Evolutionary conservation across 2,888 invertebrate species (phyloP).

Genomic region (Pyrrhosoma nymphula): DNA sequence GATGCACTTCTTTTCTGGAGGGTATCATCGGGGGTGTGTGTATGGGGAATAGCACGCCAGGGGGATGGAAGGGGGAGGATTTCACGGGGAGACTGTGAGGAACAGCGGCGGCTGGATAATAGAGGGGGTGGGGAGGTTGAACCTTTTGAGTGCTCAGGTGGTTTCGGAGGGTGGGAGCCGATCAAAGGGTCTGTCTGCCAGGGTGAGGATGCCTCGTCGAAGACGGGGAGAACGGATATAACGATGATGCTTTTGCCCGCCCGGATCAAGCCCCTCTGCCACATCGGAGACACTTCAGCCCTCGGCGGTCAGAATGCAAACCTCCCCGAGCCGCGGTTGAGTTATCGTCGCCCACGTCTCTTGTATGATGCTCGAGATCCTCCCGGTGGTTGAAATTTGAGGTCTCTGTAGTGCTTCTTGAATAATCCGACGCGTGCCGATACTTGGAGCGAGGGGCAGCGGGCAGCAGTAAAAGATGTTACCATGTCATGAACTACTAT

Average conservation of each 20-base stretch:
- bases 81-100: too few relatives aligned
- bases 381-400: neutral
- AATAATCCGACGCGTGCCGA: too few relatives aligned
- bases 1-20: constrained; percentile 1
- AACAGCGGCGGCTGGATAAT: too few relatives aligned
- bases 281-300: neutral
- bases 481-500: too few relatives aligned
- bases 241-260: neutral
- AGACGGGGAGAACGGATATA: neutral
- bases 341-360: neutral
- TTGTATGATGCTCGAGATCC: neutral
- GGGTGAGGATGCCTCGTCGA: neutral
- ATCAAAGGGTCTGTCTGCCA: neutral
- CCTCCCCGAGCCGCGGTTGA: neutral
- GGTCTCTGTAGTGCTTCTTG: neutral
- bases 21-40: neutral
- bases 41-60: neutral
- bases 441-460: too few relatives aligned
- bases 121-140: too few relatives aligned
- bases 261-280: neutral
- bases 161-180: too few relatives aligned
- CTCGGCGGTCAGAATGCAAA: neutral
- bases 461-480: too few relatives aligned
- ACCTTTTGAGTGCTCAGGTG: too few relatives aligned
- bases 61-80: neutral